These are phyloP conservation scores for Cirrhinus mrigala DNA, from an alignment of 2,797 vertebrate genomes.

Conservation along the genomic window DNA sequence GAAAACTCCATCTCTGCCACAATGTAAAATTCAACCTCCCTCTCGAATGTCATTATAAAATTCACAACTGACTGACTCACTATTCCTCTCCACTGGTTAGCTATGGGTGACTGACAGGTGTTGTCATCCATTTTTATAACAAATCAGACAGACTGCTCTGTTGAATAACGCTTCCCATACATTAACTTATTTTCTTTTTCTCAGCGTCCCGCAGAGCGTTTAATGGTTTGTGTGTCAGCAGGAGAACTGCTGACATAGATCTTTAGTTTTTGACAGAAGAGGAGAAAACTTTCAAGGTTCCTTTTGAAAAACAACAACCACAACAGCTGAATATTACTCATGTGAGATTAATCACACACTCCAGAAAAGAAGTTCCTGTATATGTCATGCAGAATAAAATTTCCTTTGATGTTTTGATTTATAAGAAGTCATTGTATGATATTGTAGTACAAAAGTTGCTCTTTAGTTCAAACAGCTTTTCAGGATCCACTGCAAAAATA, in stretches of 20 bases:
- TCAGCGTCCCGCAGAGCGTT: conserved; percentile 34
- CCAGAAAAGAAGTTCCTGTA: not conserved
- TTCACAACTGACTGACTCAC: conserved; percentile 38
- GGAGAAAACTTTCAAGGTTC: conserved; percentile 13
- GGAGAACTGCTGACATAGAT: conserved; percentile 39
- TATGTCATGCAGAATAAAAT: not conserved
- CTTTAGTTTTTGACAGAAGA: conserved; percentile 29
- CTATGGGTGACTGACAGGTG: conserved; percentile 49
- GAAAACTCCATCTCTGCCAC: conserved; percentile 17
- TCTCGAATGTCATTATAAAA: conserved; percentile 29
- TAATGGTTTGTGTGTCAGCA: conserved; percentile 43
- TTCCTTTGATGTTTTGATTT: not conserved
- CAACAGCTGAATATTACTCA: conserved; percentile 1
- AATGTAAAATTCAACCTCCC: conserved; percentile 15
- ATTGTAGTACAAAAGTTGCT: not conserved
- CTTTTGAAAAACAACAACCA: conserved; percentile 20
- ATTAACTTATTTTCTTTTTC: conserved; percentile 41
- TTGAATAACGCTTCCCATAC: conserved; percentile 39
- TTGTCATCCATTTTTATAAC: conserved; percentile 40
- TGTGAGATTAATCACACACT: conserved; percentile 13
- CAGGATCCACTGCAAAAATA: not conserved
- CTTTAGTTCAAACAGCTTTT: not conserved
- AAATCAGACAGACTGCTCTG: conserved; percentile 49
- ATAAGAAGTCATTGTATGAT: not conserved
- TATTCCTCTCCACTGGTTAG: conserved; percentile 33